Evolutionary conservation across 2,113 vertebrate genomes (phyloP).

Genomic region (Climacteris rufus): DNA sequence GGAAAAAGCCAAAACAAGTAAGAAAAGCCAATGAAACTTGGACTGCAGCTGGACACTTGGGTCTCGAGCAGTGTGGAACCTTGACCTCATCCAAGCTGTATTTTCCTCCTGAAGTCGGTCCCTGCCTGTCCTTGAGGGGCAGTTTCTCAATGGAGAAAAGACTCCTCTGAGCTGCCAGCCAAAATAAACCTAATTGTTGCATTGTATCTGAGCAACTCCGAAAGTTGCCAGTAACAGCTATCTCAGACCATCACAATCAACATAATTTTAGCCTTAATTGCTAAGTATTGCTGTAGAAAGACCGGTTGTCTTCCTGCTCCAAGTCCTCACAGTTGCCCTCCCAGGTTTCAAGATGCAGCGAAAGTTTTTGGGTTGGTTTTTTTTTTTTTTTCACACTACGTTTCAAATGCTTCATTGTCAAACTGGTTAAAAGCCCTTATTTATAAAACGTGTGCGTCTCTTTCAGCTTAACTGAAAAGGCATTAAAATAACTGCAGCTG

Average conservation of each 20-base stretch:
- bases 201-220: neutral
- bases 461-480: constrained; percentile 79
- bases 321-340: neutral
- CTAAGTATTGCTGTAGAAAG: neutral
- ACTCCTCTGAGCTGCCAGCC: neutral
- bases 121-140: neutral
- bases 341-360: constrained; percentile 41
- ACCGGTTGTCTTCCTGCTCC: neutral
- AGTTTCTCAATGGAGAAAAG: neutral
- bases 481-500: constrained; percentile 80
- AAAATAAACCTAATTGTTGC: neutral
- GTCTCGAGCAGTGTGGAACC: neutral
- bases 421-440: constrained; percentile 74
- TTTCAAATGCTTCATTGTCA: constrained; percentile 79
- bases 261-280: neutral
- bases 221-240: neutral
- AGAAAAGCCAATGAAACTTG: neutral
- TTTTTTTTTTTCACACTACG: constrained; percentile 21
- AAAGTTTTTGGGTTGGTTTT: constrained; percentile 7
- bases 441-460: constrained; percentile 73
- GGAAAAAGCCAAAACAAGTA: neutral
- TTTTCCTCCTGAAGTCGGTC: neutral
- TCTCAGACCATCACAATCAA: neutral
- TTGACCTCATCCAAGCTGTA: neutral
- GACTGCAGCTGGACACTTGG: neutral